These are phyloP conservation scores for Sinosuthora webbiana DNA, from an alignment of 2,113 vertebrate species.

Conservation along the genomic window DNA sequence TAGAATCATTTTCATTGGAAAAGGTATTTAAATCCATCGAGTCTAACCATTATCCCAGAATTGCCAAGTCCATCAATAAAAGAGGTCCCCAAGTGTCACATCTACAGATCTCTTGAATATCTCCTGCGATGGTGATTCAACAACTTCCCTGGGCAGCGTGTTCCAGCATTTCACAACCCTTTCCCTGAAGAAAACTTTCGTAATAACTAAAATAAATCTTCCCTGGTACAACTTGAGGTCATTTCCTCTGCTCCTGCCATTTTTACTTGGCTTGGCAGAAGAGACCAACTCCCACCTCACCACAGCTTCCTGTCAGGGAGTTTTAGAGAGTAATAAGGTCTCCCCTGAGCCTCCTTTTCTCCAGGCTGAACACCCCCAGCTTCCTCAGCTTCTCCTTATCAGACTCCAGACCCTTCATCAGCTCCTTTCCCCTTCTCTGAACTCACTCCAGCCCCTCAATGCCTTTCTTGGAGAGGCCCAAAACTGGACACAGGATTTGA, in stretches of 20 bases:
- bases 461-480: background rate
- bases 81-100: background rate
- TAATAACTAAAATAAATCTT: background rate
- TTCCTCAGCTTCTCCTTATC: background rate
- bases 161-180: background rate
- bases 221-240: background rate
- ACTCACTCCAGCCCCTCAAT: background rate
- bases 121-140: background rate
- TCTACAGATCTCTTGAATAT: background rate
- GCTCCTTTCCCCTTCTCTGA: fast-evolving
- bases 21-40: background rate
- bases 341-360: background rate
- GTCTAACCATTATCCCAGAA: background rate
- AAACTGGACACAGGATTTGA: background rate
- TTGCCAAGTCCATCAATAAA: background rate
- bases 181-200: background rate
- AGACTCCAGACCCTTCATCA: background rate
- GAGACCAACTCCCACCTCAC: fast-evolving
- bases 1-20: background rate
- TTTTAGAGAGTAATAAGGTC: background rate
- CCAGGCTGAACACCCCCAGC: background rate
- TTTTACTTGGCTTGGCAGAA: background rate
- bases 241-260: background rate
- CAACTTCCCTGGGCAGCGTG: background rate
- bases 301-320: background rate